Conservation (phyloP, 2,888 invertebrate genomes). For the Arctia plantaginis region DNA sequence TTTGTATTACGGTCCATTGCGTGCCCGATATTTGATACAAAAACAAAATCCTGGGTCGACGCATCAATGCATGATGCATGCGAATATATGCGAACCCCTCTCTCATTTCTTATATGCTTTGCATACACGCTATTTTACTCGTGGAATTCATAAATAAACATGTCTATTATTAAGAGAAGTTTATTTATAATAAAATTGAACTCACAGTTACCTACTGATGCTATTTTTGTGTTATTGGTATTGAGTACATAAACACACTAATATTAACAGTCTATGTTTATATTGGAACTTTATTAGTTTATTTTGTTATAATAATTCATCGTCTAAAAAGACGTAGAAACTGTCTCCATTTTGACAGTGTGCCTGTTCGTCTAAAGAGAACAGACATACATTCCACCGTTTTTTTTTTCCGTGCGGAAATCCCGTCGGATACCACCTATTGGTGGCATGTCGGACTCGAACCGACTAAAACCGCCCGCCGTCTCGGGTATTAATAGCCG, state of each 20-base stretch:
- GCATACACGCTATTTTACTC: conserved; percentile 51
- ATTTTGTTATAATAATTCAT: neutral
- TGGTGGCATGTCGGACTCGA: no score
- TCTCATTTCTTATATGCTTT: conserved; percentile 41
- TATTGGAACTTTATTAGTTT: neutral
- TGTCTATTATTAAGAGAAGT: conserved; percentile 13
- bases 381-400: neutral
- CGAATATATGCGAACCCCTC: conserved; percentile 57
- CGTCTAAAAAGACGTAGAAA: neutral
- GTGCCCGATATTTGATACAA: conserved; percentile 61
- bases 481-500: no score
- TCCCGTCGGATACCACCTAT: no score
- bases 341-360: neutral
- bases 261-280: conserved; percentile 1
- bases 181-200: conserved; percentile 14
- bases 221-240: conserved; percentile 15
- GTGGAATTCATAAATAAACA: conserved; percentile 47
- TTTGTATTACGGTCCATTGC: conserved; percentile 56
- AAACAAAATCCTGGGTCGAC: conserved; percentile 53
- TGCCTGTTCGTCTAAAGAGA: neutral
- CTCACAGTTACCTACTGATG: conserved; percentile 5
- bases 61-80: conserved; percentile 52
- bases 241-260: conserved; percentile 9
- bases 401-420: no score
- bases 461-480: no score